Evolutionary conservation across 1,140 invertebrate genomes (phyloP).

Genomic region (Drosophila paulistorum): DNA sequence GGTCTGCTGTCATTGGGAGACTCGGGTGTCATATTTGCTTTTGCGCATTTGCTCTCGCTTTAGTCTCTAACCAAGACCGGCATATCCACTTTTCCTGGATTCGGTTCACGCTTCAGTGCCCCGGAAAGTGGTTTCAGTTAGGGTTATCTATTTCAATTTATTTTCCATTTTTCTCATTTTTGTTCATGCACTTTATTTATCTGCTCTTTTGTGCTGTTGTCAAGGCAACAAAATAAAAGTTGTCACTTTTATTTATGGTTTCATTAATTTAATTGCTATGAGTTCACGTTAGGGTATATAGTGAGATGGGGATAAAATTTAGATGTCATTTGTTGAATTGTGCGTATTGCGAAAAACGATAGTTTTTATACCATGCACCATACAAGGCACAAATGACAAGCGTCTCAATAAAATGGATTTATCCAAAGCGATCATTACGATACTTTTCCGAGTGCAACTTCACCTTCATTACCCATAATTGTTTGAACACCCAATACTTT

Average conservation of each 20-base stretch:
- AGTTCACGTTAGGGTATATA: not conserved
- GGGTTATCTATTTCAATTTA: conserved; percentile 44
- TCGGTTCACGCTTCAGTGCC: conserved; percentile 50
- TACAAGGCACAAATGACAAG: no score
- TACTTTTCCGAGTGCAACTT: no score
- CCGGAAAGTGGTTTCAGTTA: conserved; percentile 29
- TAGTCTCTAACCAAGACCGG: conserved; percentile 47
- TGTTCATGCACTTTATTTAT: conserved; percentile 70
- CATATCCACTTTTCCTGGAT: conserved; percentile 39
- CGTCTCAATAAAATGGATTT: no score
- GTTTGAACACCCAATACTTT: no score
- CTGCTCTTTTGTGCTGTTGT: conserved; percentile 58
- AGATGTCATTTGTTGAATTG: not conserved
- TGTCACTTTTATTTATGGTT: conserved; percentile 71
- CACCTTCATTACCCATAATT: no score
- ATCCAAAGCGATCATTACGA: no score
- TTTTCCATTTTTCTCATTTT: conserved; percentile 17
- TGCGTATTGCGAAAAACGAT: not conserved
- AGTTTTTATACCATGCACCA: no score
- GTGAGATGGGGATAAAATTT: not conserved
- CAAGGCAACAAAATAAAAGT: conserved; percentile 66
- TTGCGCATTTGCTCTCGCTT: conserved; percentile 54
- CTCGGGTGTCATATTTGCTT: conserved; percentile 31
- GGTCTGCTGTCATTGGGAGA: conserved; percentile 27
- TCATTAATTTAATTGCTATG: conserved; percentile 62